A percentile compares a stretch with the other conserved stretches of the same genome.
These are phyloP conservation scores for Lamprotornis superbus DNA, from an alignment of 2,113 vertebrate species.

Conservation along the genomic window DNA sequence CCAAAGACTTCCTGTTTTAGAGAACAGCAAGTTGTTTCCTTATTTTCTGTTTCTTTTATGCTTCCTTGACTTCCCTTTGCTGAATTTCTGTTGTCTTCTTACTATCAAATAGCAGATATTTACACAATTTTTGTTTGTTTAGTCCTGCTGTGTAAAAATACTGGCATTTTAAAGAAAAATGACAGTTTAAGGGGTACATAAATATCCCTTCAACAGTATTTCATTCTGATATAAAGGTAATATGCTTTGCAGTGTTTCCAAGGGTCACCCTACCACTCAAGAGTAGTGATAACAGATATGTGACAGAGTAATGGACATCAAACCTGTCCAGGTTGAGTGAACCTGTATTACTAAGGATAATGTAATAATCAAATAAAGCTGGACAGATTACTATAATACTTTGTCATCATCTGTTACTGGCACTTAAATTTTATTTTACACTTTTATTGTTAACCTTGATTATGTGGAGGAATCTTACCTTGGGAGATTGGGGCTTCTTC, in stretches of 20 bases:
- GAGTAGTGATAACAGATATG: not conserved
- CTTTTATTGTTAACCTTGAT: not conserved
- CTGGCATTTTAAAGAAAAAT: not conserved
- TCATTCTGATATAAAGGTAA: not conserved
- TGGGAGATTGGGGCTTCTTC: not conserved
- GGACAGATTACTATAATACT: not conserved
- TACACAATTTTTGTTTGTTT: not conserved
- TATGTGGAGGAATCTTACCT: not conserved
- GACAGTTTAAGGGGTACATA: not conserved
- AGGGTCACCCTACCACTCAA: not conserved
- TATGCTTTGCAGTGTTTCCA: not conserved
- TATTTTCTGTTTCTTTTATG: not conserved
- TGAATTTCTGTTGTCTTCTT: not conserved
- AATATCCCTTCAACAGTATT: not conserved
- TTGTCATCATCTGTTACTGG: not conserved
- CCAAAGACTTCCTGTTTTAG: not conserved
- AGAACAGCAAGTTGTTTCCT: not conserved
- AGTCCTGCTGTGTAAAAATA: not conserved
- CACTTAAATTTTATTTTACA: not conserved
- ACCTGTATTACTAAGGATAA: not conserved
- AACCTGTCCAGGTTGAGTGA: not conserved
- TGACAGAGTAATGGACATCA: not conserved
- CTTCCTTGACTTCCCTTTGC: not conserved
- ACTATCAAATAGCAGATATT: not conserved
- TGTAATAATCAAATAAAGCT: not conserved